Conservation (phyloP, 2,888 invertebrate species). For the Cynaeus angustus region DNA sequence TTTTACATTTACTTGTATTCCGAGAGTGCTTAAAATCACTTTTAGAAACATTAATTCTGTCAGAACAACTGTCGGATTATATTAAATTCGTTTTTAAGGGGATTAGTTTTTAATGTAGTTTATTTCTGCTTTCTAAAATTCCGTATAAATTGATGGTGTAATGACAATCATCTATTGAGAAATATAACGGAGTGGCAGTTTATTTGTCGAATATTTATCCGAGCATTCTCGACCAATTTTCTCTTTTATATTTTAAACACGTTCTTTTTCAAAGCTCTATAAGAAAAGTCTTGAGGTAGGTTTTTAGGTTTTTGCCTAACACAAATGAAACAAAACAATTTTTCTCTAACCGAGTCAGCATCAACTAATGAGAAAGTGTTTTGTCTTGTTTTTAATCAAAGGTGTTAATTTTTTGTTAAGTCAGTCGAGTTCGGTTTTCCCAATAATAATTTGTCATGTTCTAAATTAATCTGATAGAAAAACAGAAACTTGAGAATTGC, state of each 20-base stretch:
- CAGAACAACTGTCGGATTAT: too few species aligned
- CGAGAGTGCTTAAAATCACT: too few species aligned
- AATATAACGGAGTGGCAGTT: too few species aligned
- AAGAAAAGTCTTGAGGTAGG: conserved; percentile 23
- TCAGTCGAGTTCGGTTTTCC: background rate
- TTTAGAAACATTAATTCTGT: too few species aligned
- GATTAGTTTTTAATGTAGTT: too few species aligned
- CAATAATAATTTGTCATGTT: conserved; percentile 2
- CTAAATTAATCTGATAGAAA: conserved; percentile 10
- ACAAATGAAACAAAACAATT: conserved; percentile 25
- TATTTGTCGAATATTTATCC: background rate
- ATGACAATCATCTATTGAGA: too few species aligned
- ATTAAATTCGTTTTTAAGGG: too few species aligned
- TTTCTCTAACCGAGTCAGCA: conserved; percentile 27
- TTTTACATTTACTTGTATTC: too few species aligned
- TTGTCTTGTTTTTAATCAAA: conserved; percentile 29
- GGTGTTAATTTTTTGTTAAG: conserved; percentile 30
- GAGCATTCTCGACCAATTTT: conserved; percentile 17
- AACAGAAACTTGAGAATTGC: conserved; percentile 1
- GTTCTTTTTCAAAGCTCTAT: conserved; percentile 22
- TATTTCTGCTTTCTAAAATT: too few species aligned
- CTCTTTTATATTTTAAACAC: conserved; percentile 32
- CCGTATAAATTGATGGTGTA: too few species aligned
- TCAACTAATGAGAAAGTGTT: conserved; percentile 25
- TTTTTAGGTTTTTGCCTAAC: conserved; percentile 12